Evolutionary conservation across 1,140 invertebrate genomes (phyloP).

Genomic region (Brachionus koreanus): DNA sequence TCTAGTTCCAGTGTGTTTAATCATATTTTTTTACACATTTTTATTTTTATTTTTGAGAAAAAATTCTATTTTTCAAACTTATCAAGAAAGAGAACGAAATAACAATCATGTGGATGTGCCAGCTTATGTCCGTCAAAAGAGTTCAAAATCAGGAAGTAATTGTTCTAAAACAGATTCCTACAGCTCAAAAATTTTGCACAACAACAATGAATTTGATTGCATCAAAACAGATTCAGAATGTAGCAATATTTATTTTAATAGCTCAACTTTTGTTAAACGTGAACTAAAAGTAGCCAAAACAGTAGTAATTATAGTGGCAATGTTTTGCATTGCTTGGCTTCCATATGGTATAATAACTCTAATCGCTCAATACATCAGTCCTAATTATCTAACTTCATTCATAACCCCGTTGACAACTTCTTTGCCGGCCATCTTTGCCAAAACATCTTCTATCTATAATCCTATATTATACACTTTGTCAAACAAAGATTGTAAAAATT

Average conservation of each 20-base stretch:
- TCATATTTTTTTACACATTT: neutral
- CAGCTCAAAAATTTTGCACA: neutral
- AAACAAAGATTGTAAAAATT: slow-evolving; percentile 27
- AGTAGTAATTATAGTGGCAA: neutral
- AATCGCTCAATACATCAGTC: neutral
- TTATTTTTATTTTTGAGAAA: slow-evolving; percentile 6
- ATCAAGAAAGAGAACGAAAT: neutral
- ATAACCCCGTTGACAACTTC: slow-evolving; percentile 19
- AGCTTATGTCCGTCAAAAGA: neutral
- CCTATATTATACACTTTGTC: slow-evolving; percentile 36
- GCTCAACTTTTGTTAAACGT: neutral
- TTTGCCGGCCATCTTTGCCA: slow-evolving; percentile 30
- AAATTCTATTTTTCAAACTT: neutral
- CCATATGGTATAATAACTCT: slow-evolving; percentile 24
- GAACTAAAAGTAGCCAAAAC: slow-evolving; percentile 30
- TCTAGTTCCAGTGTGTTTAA: neutral
- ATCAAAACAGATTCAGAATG: neutral
- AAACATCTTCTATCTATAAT: slow-evolving; percentile 43
- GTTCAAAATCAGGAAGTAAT: neutral
- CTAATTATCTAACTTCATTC: neutral
- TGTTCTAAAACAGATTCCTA: neutral
- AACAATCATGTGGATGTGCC: neutral
- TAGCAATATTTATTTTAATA: neutral
- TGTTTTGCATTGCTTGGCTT: slow-evolving; percentile 32
- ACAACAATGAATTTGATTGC: neutral